A percentile compares a stretch with the other conserved stretches of the same genome.
Evolutionary conservation across 2,888 invertebrate genomes (phyloP).

Genomic region (Pseudolycoriella hygida): DNA sequence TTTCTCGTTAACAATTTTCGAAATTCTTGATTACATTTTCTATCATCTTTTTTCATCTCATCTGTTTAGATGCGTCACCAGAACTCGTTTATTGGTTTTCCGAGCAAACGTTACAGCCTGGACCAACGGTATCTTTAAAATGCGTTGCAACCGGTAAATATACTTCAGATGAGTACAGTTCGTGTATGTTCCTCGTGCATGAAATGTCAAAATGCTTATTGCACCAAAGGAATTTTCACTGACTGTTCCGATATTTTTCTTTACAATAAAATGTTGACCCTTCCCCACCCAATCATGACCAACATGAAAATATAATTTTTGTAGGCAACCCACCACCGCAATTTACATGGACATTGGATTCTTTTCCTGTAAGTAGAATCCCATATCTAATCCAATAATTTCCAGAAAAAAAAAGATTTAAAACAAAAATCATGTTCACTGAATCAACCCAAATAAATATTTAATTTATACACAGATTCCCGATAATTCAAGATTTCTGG

Average conservation of each 20-base stretch:
- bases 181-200: too few species aligned
- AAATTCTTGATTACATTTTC: too few species aligned
- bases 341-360: conserved; percentile 81
- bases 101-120: conserved; percentile 80
- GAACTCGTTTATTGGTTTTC: conserved; percentile 83
- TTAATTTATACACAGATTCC: conserved; percentile 20
- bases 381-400: background rate
- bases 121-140: conserved; percentile 77
- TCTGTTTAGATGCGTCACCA: conserved; percentile 78
- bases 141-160: conserved; percentile 70
- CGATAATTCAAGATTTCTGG: conserved; percentile 54
- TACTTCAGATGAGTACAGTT: too few species aligned
- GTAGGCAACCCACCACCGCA: conserved; percentile 66
- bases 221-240: too few species aligned
- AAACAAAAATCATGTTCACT: background rate
- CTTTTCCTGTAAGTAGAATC: conserved; percentile 50
- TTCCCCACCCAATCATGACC: too few species aligned
- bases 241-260: too few species aligned
- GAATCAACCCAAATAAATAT: too few species aligned
- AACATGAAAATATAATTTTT: too few species aligned
- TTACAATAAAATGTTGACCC: too few species aligned
- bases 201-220: too few species aligned
- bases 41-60: too few species aligned
- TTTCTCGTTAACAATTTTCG: too few species aligned
- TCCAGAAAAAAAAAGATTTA: background rate